These are phyloP conservation scores for Petaurus breviceps DNA, from an alignment of 2,113 vertebrate species.

Conservation along the genomic window DNA sequence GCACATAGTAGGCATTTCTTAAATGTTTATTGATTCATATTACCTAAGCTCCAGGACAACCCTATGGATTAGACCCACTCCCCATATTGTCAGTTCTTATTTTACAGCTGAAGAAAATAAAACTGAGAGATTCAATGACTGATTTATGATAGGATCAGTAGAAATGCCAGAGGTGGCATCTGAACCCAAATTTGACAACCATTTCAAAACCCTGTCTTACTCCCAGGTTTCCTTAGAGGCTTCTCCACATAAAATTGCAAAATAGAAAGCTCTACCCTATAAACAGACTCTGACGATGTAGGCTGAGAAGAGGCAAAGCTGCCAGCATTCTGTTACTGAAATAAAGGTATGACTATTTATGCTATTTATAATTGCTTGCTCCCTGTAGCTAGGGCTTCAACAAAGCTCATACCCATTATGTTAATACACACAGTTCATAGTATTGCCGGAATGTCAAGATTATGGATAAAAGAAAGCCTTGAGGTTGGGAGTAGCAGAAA, in stretches of 20 bases:
- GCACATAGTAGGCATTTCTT: background rate
- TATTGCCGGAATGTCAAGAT: conserved; percentile 1
- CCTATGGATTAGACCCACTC: no score
- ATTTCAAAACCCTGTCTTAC: background rate
- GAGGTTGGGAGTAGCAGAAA: background rate
- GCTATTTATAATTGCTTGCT: background rate
- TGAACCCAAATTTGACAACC: background rate
- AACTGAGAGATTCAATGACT: background rate
- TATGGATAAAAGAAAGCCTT: conserved; percentile 42
- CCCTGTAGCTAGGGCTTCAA: background rate
- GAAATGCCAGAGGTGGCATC: background rate
- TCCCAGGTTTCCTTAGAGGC: background rate
- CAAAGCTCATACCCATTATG: background rate
- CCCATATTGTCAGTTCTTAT: no score
- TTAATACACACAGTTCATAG: background rate
- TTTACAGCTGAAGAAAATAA: background rate
- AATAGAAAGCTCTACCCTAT: conserved; percentile 13
- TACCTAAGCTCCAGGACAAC: background rate
- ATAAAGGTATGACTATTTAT: conserved; percentile 36
- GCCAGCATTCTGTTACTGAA: conserved; percentile 46
- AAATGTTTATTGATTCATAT: background rate
- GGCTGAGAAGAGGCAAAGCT: background rate
- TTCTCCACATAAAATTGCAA: conserved; percentile 16
- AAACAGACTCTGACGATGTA: conserved; percentile 30
- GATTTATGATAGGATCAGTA: background rate